A percentile compares a stretch with the other conserved stretches of the same genome.
phyloP scores from a whole-genome alignment of 2,113 vertebrate species.

The Nerophis ophidion region DNA sequence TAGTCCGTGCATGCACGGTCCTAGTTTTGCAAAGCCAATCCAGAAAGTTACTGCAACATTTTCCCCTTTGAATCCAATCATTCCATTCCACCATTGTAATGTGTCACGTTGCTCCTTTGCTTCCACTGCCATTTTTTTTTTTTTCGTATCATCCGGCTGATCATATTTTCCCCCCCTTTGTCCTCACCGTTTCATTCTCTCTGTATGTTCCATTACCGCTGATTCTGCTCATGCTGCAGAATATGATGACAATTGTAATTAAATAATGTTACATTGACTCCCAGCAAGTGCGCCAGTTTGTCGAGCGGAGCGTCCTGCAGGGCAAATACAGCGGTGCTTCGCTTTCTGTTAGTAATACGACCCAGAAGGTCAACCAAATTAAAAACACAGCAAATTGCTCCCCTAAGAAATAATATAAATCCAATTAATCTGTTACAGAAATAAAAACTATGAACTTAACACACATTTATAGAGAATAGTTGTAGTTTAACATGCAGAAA shows the following conservation, averaged over 20 bases:
- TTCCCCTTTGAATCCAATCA: background rate
- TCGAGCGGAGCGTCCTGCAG: too few species aligned
- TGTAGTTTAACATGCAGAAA: too few species aligned
- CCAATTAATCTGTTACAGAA: too few species aligned
- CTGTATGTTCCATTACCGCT: background rate
- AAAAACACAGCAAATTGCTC: too few species aligned
- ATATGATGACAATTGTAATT: too few species aligned
- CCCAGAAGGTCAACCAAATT: too few species aligned
- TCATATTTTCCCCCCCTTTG: slow-evolving; percentile 1
- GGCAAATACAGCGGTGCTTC: too few species aligned
- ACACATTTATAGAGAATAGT: too few species aligned
- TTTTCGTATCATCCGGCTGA: background rate
- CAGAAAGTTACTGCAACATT: slow-evolving; percentile 15
- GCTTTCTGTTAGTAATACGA: too few species aligned
- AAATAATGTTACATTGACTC: background rate
- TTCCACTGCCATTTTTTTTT: slow-evolving; percentile 7
- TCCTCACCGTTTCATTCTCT: slow-evolving; percentile 6
- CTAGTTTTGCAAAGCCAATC: slow-evolving; percentile 32
- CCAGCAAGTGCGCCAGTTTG: background rate
- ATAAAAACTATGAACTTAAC: too few species aligned
- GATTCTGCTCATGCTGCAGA: slow-evolving; percentile 42
- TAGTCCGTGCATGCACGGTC: background rate
- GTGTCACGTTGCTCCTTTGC: background rate
- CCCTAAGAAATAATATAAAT: too few species aligned
- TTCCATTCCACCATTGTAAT: slow-evolving; percentile 30